These are phyloP conservation scores for Heloderma charlesbogerti DNA, from an alignment of 2,113 vertebrate species.

Conservation along the genomic window DNA sequence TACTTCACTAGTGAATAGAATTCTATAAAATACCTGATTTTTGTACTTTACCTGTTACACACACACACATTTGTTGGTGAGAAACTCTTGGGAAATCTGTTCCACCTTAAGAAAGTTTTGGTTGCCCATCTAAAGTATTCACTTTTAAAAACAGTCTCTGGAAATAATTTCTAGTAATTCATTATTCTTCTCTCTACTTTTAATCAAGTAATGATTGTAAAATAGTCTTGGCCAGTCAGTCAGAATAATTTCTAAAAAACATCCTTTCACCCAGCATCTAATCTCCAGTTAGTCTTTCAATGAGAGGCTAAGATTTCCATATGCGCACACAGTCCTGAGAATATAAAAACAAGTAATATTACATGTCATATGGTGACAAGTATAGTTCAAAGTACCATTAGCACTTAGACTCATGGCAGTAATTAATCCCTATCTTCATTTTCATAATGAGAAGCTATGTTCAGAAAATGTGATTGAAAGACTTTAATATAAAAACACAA, in stretches of 20 bases:
- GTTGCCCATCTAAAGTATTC: not conserved
- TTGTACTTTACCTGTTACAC: not conserved
- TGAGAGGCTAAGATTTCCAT: conserved; percentile 44
- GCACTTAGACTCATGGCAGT: conserved; percentile 66
- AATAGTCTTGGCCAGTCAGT: conserved; percentile 44
- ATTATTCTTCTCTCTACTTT: conserved; percentile 46
- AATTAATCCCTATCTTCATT: conserved; percentile 78
- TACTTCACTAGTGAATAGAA: not conserved
- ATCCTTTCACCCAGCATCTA: conserved; percentile 32
- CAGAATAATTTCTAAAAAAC: conserved; percentile 35
- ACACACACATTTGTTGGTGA: not conserved
- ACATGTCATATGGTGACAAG: conserved; percentile 63
- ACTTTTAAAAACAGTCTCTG: conserved; percentile 41
- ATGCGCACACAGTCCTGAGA: conserved; percentile 27
- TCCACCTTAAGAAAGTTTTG: not conserved
- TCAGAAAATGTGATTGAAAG: conserved; percentile 77
- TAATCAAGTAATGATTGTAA: conserved; percentile 35
- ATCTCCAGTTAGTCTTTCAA: conserved; percentile 30
- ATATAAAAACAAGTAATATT: conserved; percentile 58
- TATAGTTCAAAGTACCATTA: conserved; percentile 71
- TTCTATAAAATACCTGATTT: not conserved
- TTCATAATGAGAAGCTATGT: conserved; percentile 69
- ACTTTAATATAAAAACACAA: conserved; percentile 59
- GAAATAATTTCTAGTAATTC: conserved; percentile 38
- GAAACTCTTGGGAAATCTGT: not conserved